phyloP scores from a whole-genome alignment of 2,797 vertebrate genomes.

The Gymnothorax javanicus region DNA sequence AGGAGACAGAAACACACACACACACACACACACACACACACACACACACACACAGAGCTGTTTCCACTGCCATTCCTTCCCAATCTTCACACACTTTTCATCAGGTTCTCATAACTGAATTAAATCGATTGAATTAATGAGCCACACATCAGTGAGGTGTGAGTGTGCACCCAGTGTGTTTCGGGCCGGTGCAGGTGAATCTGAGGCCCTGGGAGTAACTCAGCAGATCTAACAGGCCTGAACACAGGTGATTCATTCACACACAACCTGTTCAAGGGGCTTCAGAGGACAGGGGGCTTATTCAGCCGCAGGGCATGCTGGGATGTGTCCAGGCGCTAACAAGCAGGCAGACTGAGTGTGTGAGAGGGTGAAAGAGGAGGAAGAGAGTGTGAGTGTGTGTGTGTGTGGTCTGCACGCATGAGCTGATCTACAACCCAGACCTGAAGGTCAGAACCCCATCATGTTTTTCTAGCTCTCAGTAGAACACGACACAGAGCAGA shows the following conservation, averaged over 20 bases:
- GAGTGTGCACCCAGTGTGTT: background rate
- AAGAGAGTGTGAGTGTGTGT: no score
- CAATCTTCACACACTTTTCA: no score
- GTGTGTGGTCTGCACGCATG: no score
- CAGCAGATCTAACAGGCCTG: no score
- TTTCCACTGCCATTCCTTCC: no score
- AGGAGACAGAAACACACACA: background rate
- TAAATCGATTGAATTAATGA: no score
- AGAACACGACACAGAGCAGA: background rate
- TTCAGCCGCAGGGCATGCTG: background rate
- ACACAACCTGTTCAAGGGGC: background rate
- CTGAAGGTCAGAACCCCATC: background rate
- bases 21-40: no score
- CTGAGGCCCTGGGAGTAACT: no score
- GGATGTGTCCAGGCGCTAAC: background rate
- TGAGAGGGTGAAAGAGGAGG: no score
- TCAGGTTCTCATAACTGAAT: no score
- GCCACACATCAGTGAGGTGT: no score
- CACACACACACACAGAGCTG: no score
- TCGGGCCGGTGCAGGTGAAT: background rate
- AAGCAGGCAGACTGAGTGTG: background rate
- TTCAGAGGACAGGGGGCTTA: background rate
- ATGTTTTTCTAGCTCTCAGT: background rate
- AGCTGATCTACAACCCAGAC: background rate
- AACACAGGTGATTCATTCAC: background rate